These are phyloP conservation scores for Periplaneta americana DNA, from an alignment of 1,140 invertebrate genomes.

Conservation along the genomic window DNA sequence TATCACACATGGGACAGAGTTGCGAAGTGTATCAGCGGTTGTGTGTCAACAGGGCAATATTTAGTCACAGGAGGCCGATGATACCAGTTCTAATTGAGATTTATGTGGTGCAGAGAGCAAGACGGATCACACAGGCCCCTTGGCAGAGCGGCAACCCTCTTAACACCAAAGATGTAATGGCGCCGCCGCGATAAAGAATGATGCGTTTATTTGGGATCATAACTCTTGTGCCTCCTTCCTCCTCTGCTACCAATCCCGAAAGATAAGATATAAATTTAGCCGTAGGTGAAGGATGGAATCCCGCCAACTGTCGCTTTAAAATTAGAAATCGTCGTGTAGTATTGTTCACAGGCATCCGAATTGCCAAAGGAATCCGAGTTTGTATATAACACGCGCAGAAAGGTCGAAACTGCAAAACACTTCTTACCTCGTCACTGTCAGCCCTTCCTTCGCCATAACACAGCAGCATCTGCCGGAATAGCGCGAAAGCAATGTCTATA, in stretches of 20 bases:
- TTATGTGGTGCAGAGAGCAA: neutral
- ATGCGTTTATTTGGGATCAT: neutral
- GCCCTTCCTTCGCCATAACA: neutral
- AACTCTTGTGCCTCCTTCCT: neutral
- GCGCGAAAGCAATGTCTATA: neutral
- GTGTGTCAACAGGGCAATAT: neutral
- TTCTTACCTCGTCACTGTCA: neutral
- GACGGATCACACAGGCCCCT: neutral
- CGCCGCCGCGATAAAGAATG: neutral
- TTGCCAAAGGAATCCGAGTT: neutral
- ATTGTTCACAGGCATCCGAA: neutral
- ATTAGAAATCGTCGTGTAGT: neutral
- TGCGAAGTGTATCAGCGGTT: neutral
- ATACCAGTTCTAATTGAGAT: neutral
- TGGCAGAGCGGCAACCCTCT: neutral
- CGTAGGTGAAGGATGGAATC: neutral
- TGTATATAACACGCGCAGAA: too few species aligned
- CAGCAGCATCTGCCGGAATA: neutral
- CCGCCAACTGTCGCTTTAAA: neutral
- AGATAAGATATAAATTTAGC: neutral
- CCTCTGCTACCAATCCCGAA: neutral
- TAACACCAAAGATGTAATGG: neutral
- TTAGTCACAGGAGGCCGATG: neutral
- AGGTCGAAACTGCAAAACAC: neutral
- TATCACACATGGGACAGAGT: too few species aligned